Percentiles rank a stretch among this genome's conserved stretches.
Conservation (phyloP, 2,113 vertebrate genomes). For the Gallinago undulata region DNA sequence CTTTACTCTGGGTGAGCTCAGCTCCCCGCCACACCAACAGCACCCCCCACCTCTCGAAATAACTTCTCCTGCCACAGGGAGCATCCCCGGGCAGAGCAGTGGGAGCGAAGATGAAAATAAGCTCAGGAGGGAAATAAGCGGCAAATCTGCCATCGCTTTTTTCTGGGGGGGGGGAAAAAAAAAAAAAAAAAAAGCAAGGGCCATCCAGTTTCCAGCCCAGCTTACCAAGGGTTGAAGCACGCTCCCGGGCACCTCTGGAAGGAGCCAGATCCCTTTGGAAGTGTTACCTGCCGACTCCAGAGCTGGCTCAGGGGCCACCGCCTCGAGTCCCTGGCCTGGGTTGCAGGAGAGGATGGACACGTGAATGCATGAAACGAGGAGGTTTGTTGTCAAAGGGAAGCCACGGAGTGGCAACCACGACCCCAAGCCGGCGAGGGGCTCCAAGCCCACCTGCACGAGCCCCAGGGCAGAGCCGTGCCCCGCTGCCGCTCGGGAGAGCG, state of each 20-base stretch:
- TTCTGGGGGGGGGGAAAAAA: too few relatives aligned
- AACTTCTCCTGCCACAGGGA: conserved; percentile 45
- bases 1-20: conserved; percentile 13
- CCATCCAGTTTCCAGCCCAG: neutral
- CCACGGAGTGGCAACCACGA: neutral
- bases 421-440: neutral
- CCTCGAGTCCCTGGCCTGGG: neutral
- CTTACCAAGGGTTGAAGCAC: neutral
- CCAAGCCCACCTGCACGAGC: neutral
- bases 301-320: neutral
- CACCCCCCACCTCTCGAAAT: conserved; percentile 55
- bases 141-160: neutral
- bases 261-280: neutral
- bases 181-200: neutral
- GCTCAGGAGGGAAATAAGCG: conserved; percentile 4
- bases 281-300: neutral
- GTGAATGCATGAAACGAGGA: neutral
- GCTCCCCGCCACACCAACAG: conserved; percentile 20
- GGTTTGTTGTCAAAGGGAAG: neutral
- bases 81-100: conserved; percentile 13
- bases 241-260: neutral
- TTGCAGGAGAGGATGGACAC: neutral
- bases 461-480: neutral
- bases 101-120: neutral
- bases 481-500: neutral